Conservation (phyloP, 2,888 invertebrate species). For the Hesperia comma region DNA sequence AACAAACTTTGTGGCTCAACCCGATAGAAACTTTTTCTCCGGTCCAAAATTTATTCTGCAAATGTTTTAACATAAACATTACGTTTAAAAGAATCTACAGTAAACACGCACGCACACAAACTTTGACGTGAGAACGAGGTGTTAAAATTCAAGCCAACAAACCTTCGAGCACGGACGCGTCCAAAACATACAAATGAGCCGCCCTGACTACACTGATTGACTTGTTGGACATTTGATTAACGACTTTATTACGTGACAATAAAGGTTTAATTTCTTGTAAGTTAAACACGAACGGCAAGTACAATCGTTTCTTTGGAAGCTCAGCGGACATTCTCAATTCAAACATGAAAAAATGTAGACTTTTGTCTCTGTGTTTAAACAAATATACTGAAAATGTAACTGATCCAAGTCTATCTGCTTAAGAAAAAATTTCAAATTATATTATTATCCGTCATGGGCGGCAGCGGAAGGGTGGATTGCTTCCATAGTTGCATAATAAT, state of each 20-base stretch:
- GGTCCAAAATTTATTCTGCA: slow-evolving; percentile 22
- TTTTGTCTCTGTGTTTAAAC: slow-evolving; percentile 2
- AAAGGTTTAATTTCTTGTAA: slow-evolving; percentile 6
- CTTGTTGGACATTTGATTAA: slow-evolving; percentile 25
- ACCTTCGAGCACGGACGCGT: slow-evolving; percentile 2
- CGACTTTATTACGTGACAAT: slow-evolving; percentile 27
- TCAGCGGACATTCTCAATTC: slow-evolving; percentile 23
- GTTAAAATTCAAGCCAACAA: slow-evolving; percentile 42
- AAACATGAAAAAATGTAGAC: slow-evolving; percentile 30
- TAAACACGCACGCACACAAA: slow-evolving; percentile 26
- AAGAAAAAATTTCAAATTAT: no score
- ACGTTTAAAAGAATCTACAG: slow-evolving; percentile 27
- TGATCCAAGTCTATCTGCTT: background rate
- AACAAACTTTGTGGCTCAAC: slow-evolving; percentile 18
- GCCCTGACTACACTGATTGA: slow-evolving; percentile 22
- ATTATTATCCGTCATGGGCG: no score
- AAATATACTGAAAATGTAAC: background rate
- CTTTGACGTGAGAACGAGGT: slow-evolving; percentile 40
- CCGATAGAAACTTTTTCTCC: background rate
- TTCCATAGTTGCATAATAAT: no score
- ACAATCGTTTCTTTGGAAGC: slow-evolving; percentile 29
- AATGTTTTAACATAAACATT: slow-evolving; percentile 33
- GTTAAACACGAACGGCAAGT: slow-evolving; percentile 13
- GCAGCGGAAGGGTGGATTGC: no score
- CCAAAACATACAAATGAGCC: slow-evolving; percentile 41